Evolutionary conservation across 2,888 invertebrate species (phyloP), one percentile per base, ranked within the genome.

Genomic region (Melangyna quadrimaculata): DNA sequence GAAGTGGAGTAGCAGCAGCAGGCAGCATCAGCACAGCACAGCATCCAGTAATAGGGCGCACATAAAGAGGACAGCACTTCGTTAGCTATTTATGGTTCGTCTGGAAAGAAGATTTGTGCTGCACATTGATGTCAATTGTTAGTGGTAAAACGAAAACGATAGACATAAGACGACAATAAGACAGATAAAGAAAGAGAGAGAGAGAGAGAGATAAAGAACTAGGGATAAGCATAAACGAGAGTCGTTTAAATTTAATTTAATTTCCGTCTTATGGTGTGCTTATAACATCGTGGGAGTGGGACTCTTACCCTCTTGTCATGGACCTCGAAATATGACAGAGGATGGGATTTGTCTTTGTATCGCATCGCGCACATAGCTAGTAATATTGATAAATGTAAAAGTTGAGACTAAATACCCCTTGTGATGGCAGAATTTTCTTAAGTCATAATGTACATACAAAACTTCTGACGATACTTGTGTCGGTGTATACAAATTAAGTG

Each of bases 231-330:
- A 55, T 51, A 55, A 57, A 40, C 43, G 43, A 48, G 51, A 71
- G 57, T 48, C 57, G 61, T 72, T 61, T 84, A 72, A 75, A 72
- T 84, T 84, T 79, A 84, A 84, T 84, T 80, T 77, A 84, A 84
- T 84, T 84, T 84, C 84, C 80, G 84, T 77, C 72, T 77, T 80
- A 80, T 67, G 61, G 65, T 77, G 63, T 61, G 61, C 71, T 75
- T 75, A 74, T 67, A 57, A 51, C 59, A 43, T 61, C 72, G 82
- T 69, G 67, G 57, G 78, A 73, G n/a, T n/a, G n/a, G n/a, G n/a
- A n/a, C n/a, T n/a, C 40, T 63, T 40, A 14, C 43, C n/a, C 48
- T 67, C 22, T 51, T 35, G 8, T 40, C 32, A 29, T 63, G 69
- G 57, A 74, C 70, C 73, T 19, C 4, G 10, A 61, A 61, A 45